Evolutionary conservation across 2,888 invertebrate species (phyloP).

Genomic region (Tryphoninae sp.): DNA sequence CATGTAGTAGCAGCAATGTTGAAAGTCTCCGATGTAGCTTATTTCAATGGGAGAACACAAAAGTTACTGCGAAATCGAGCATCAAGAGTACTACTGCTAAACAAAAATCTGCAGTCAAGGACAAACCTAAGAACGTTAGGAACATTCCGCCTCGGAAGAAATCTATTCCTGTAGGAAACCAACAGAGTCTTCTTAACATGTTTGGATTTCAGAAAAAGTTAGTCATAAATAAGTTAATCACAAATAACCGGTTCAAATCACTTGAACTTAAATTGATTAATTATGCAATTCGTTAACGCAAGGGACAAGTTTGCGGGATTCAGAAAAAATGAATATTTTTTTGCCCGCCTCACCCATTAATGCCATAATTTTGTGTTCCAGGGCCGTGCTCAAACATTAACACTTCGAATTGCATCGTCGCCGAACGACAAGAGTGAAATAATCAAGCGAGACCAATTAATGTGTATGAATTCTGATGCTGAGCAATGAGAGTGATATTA

Average conservation of each 20-base stretch:
- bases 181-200: slow-evolving; percentile 85
- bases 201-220: slow-evolving; percentile 87
- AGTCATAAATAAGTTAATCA: too few species aligned
- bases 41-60: slow-evolving; percentile 66
- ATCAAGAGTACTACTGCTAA: slow-evolving; percentile 10
- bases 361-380: slow-evolving; percentile 49
- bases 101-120: slow-evolving; percentile 51
- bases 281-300: background rate
- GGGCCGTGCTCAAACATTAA: slow-evolving; percentile 60
- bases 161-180: slow-evolving; percentile 79
- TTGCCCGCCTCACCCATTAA: background rate
- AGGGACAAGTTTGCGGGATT: background rate
- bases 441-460: background rate
- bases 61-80: slow-evolving; percentile 36
- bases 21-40: slow-evolving; percentile 53
- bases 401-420: background rate
- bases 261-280: background rate
- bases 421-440: background rate
- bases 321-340: background rate
- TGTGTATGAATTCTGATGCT: slow-evolving; percentile 43
- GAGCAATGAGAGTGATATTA: slow-evolving; percentile 43
- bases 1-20: background rate
- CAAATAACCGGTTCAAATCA: background rate
- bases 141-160: slow-evolving; percentile 72
- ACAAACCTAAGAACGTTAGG: slow-evolving; percentile 34